Conservation (phyloP, 2,113 vertebrate species). For the Phycodurus eques region DNA sequence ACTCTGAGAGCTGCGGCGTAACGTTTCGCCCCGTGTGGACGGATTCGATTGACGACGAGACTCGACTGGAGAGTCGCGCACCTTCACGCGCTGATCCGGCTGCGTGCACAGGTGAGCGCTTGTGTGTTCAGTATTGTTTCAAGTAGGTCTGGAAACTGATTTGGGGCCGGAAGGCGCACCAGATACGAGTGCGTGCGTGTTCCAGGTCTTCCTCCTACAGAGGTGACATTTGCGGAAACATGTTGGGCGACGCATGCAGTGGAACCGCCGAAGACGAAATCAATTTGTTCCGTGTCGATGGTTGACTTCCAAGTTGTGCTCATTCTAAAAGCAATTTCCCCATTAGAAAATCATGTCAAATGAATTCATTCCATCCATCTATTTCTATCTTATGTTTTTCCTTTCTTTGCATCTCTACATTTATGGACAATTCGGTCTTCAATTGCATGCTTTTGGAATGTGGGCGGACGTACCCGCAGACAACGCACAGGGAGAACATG, state of each 20-base stretch:
- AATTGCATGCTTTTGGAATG: neutral
- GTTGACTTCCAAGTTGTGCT: too few species aligned
- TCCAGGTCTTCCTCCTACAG: neutral
- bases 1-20: constrained; percentile 30
- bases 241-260: neutral
- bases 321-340: too few species aligned
- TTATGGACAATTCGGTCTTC: neutral
- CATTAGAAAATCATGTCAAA: too few species aligned
- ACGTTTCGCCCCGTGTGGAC: neutral
- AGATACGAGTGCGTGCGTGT: neutral
- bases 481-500: neutral
- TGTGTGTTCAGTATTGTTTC: neutral
- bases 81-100: constrained; percentile 23
- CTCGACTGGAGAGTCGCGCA: constrained; percentile 3
- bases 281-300: neutral
- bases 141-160: neutral
- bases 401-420: too few species aligned
- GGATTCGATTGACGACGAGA: constrained; percentile 34
- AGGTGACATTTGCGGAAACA: neutral
- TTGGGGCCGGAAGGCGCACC: neutral
- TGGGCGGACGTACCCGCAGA: neutral
- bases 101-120: constrained; percentile 57
- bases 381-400: too few species aligned
- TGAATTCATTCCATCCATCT: too few species aligned
- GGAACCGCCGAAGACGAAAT: neutral